phyloP scores from a whole-genome alignment of 2,797 vertebrate species.

The Sebastes variabilis region DNA sequence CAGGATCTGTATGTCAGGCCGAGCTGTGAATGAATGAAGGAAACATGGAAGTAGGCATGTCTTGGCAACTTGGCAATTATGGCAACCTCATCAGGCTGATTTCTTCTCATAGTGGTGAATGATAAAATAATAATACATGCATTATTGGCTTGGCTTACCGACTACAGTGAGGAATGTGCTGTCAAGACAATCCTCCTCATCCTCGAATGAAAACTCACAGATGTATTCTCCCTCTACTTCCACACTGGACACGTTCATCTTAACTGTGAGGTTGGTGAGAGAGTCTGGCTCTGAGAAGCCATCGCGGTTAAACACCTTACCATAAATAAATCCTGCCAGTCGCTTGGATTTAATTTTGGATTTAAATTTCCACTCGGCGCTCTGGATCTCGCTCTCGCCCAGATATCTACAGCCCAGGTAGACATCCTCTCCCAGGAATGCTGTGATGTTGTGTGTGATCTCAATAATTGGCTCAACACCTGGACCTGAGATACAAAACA shows the following conservation, averaged over 20 bases:
- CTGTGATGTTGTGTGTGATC: conserved; percentile 57
- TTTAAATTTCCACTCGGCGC: conserved; percentile 62
- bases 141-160: conserved; percentile 62
- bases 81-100: neutral
- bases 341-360: conserved; percentile 22
- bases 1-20: conserved; percentile 58
- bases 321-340: conserved; percentile 47
- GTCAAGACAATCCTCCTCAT: neutral
- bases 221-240: conserved; percentile 73
- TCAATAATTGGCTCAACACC: neutral
- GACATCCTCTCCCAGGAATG: conserved; percentile 70
- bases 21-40: conserved; percentile 56
- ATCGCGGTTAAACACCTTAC: neutral
- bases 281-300: conserved; percentile 65
- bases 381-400: conserved; percentile 35
- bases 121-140: neutral
- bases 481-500: conserved; percentile 32
- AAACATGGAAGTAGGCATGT: neutral
- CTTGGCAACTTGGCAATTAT: neutral
- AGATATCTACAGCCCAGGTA: conserved; percentile 73
- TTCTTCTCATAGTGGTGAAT: neutral
- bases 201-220: conserved; percentile 65
- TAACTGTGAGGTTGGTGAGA: conserved; percentile 77
- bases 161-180: conserved; percentile 62
- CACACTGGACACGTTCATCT: conserved; percentile 60